These are phyloP conservation scores for Synanthedon myopaeformis DNA, from an alignment of 2,888 invertebrate species.

Conservation along the genomic window DNA sequence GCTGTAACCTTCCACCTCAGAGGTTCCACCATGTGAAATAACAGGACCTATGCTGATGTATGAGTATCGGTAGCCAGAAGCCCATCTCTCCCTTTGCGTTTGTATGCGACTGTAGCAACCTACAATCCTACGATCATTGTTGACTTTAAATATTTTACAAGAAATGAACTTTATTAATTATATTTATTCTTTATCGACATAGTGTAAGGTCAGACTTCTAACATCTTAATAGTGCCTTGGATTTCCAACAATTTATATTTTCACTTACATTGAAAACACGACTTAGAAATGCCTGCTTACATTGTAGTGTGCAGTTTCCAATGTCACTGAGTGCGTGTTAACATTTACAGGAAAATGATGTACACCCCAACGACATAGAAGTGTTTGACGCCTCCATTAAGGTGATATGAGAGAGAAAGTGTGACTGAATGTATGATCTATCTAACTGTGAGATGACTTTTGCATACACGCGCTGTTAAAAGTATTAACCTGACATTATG, in stretches of 20 bases:
- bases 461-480: not conserved
- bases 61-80: too few relatives aligned
- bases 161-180: too few relatives aligned
- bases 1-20: too few relatives aligned
- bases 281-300: constrained; percentile 7
- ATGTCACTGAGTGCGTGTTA: constrained; percentile 12
- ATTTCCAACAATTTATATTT: not conserved
- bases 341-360: constrained; percentile 57
- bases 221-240: too few relatives aligned
- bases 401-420: constrained; percentile 44
- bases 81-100: too few relatives aligned
- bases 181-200: too few relatives aligned
- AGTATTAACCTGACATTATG: not conserved
- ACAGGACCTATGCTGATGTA: too few relatives aligned
- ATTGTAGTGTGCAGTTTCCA: not conserved
- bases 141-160: too few relatives aligned
- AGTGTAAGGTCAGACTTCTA: too few relatives aligned
- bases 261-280: not conserved
- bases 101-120: too few relatives aligned
- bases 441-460: constrained; percentile 15
- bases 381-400: constrained; percentile 64
- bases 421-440: constrained; percentile 19
- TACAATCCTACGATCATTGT: too few relatives aligned
- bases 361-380: constrained; percentile 49
- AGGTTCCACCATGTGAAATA: too few relatives aligned